These are phyloP conservation scores for Epizoanthus stellaris DNA, from an alignment of 92 coral and sea anemone species.

Conservation along the genomic window DNA sequence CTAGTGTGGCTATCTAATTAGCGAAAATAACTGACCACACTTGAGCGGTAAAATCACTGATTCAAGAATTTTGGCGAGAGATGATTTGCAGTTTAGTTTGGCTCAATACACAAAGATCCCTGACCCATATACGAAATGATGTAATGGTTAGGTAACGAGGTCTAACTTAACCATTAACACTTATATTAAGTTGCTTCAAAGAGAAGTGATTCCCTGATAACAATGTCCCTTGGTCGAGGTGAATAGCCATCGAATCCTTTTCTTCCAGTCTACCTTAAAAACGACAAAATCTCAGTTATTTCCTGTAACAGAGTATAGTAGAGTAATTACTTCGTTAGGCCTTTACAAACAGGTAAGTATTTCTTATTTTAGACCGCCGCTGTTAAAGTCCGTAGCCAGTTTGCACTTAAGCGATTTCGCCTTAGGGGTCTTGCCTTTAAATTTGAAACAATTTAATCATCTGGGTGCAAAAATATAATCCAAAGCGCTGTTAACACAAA, in stretches of 20 bases:
- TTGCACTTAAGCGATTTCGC: background rate
- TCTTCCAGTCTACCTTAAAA: conserved; percentile 3
- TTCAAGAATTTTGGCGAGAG: background rate
- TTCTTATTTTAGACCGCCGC: conserved; percentile 21
- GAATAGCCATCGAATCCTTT: background rate
- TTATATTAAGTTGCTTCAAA: conserved; percentile 1
- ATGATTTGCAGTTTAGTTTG: background rate
- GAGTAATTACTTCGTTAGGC: background rate
- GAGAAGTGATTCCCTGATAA: background rate
- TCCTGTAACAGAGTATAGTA: background rate
- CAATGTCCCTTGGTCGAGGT: background rate
- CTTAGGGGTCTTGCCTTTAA: background rate
- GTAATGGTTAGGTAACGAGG: conserved; percentile 76
- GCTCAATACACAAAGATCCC: conserved; percentile 48
- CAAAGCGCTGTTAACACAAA: background rate
- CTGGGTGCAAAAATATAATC: background rate
- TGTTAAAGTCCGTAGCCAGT: background rate
- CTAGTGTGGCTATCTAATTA: background rate
- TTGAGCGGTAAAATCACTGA: background rate
- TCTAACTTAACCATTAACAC: conserved; percentile 6
- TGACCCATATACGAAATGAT: conserved; percentile 86
- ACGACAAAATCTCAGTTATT: background rate
- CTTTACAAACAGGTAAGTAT: conserved; percentile 28
- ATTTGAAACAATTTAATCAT: background rate
- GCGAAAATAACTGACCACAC: background rate